Base-by-base conservation (phyloP, 2,888 invertebrate species). In the Melieria omissa region DNA sequence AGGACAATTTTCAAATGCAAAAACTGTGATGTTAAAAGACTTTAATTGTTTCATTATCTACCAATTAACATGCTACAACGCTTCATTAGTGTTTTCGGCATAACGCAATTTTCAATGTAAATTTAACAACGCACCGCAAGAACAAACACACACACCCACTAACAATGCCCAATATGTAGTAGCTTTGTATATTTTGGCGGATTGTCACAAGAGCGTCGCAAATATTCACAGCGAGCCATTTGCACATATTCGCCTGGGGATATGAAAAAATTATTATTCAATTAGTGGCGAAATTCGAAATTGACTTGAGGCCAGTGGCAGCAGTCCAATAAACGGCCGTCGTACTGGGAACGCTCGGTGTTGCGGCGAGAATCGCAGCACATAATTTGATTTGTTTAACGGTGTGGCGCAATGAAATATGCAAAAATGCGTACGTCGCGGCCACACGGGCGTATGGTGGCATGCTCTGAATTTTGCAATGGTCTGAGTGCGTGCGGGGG, bases 191-290 rank as follows among this genome's bases (percentile, higher is more conserved):
- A 10, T 49, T 49, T 49, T 29, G 29, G 29, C 29, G 29, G 29
- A 29, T 29, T 29, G 29, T 29, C 29, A 29, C 29, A 29, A 29
- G 29, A 29, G 29, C 29, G 29, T 29, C 29, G 29, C 29, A 29
- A 29, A 29, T 29, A 29, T 29, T 29, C 29, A 29, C 29, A 29
- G 29, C 29, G 29, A 29, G 2, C 3, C 29, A 41, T 29, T 44
- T 9, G 14, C 14, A 61, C 63, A 16, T 45, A 16, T 47, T 14
- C 14, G 63, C 63, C 63, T 47, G 63, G 14, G 63, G 52, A 12
- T 29, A 47, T 47, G 47, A 45, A 6, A 12, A 63, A 63, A 63
- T 63, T 45, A 63, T 47, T 63, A 63, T 63, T 63, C 16, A 63
- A 63, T 63, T 63, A 63, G 47, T 47, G 47, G 10, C 45, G 29